phyloP scores from a whole-genome alignment of 2,888 invertebrate genomes.

The Slavum lentiscoides region DNA sequence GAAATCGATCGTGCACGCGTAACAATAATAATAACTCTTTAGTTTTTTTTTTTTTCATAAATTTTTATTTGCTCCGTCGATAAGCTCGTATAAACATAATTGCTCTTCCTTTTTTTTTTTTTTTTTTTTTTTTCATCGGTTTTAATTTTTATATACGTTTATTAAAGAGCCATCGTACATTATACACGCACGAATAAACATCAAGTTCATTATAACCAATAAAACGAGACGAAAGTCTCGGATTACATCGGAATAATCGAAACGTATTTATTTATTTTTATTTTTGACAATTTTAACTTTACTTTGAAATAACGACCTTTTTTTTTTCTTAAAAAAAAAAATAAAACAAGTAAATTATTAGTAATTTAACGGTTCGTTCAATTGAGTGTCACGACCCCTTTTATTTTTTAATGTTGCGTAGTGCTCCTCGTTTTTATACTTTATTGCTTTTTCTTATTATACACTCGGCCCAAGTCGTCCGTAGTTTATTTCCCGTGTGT shows the following conservation, averaged over 20 bases:
- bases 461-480: too few relatives aligned
- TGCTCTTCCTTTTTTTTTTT: not conserved
- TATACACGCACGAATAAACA: constrained; percentile 12
- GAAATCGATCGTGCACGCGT: too few relatives aligned
- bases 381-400: constrained; percentile 23
- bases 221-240: not conserved
- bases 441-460: not conserved
- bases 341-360: not conserved
- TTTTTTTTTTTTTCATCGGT: not conserved
- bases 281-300: not conserved
- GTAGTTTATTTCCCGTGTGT: too few relatives aligned
- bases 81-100: not conserved
- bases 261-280: not conserved
- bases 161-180: not conserved
- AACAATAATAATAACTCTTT: too few relatives aligned
- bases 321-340: not conserved
- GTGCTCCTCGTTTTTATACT: not conserved
- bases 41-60: too few relatives aligned
- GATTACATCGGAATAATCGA: not conserved
- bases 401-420: not conserved
- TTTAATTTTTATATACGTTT: constrained; percentile 59
- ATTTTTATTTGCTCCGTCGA: too few relatives aligned
- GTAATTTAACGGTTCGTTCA: constrained; percentile 21
- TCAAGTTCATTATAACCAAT: not conserved
- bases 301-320: constrained; percentile 16